phyloP scores from a whole-genome alignment of 2,888 invertebrate genomes.

The Nemapogon koenigi region DNA sequence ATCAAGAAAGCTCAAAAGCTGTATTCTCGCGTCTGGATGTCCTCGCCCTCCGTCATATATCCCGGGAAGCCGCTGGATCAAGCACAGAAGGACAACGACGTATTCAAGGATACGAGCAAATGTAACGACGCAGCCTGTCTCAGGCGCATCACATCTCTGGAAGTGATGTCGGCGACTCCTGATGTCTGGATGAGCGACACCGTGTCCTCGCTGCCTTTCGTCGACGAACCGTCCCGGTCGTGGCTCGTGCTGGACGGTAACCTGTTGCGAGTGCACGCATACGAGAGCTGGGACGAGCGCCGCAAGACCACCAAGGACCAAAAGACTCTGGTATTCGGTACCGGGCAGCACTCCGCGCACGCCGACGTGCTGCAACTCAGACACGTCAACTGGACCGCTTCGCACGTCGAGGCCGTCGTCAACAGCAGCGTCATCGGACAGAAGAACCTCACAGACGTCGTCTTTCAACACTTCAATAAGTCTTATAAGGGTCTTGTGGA shows the following conservation, averaged over 20 bases:
- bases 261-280: constrained; percentile 70
- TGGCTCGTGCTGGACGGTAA: constrained; percentile 81
- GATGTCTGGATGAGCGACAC: constrained; percentile 71
- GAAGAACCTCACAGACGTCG: constrained; percentile 66
- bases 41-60: constrained; percentile 77
- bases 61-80: constrained; percentile 69
- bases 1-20: constrained; percentile 67
- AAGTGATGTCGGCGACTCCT: constrained; percentile 73
- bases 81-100: constrained; percentile 67
- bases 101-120: constrained; percentile 63
- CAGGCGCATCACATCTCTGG: constrained; percentile 52
- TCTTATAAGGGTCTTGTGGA: constrained; percentile 73
- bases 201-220: constrained; percentile 68
- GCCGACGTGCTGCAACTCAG: constrained; percentile 66
- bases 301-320: constrained; percentile 41
- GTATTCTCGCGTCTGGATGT: constrained; percentile 80
- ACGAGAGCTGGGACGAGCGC: constrained; percentile 67
- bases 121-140: constrained; percentile 68
- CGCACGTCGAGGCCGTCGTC: constrained; percentile 69
- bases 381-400: constrained; percentile 71
- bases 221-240: constrained; percentile 70
- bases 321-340: constrained; percentile 71
- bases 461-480: constrained; percentile 70
- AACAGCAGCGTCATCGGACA: constrained; percentile 69
- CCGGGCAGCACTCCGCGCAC: constrained; percentile 76